These are phyloP conservation scores for Drosophila setosimentum DNA, from an alignment of 2,888 invertebrate species.

Conservation along the genomic window DNA sequence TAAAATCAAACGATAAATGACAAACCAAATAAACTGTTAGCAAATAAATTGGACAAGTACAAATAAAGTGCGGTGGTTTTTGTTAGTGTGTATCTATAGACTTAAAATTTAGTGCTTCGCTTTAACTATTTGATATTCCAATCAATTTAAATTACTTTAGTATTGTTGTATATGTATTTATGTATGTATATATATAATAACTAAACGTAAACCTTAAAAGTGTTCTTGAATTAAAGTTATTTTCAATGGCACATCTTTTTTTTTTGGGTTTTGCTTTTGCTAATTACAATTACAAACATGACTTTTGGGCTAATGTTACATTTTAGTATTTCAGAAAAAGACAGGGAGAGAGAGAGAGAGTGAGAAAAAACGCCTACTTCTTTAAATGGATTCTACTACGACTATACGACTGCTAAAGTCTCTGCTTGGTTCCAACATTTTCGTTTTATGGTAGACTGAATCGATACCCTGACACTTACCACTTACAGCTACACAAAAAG, in stretches of 20 bases:
- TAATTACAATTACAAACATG: slow-evolving; percentile 24
- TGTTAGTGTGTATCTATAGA: slow-evolving; percentile 38
- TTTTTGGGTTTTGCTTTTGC: slow-evolving; percentile 1
- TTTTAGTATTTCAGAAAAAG: slow-evolving; percentile 14
- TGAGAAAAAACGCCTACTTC: slow-evolving; percentile 28
- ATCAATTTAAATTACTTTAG: slow-evolving; percentile 46
- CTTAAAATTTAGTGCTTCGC: slow-evolving; percentile 61
- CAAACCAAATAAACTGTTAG: slow-evolving; percentile 40
- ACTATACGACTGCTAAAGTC: not conserved
- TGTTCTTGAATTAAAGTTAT: slow-evolving; percentile 57
- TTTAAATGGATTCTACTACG: slow-evolving; percentile 8
- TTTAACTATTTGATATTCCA: slow-evolving; percentile 51
- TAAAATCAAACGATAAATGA: slow-evolving; percentile 22
- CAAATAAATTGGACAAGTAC: slow-evolving; percentile 60
- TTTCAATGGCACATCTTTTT: slow-evolving; percentile 72
- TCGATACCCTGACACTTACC: slow-evolving; percentile 18
- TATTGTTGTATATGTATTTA: slow-evolving; percentile 52
- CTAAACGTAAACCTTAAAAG: slow-evolving; percentile 51
- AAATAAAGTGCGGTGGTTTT: slow-evolving; percentile 75
- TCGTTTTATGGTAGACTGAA: slow-evolving; percentile 22
- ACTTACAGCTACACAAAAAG: slow-evolving; percentile 13
- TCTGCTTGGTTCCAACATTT: slow-evolving; percentile 21
- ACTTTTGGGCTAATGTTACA: slow-evolving; percentile 22
- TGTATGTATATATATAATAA: slow-evolving; percentile 28
- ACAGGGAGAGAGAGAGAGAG: slow-evolving; percentile 1